Evolutionary conservation across 2,797 vertebrate genomes (phyloP).

Genomic region (Bradypus variegatus): DNA sequence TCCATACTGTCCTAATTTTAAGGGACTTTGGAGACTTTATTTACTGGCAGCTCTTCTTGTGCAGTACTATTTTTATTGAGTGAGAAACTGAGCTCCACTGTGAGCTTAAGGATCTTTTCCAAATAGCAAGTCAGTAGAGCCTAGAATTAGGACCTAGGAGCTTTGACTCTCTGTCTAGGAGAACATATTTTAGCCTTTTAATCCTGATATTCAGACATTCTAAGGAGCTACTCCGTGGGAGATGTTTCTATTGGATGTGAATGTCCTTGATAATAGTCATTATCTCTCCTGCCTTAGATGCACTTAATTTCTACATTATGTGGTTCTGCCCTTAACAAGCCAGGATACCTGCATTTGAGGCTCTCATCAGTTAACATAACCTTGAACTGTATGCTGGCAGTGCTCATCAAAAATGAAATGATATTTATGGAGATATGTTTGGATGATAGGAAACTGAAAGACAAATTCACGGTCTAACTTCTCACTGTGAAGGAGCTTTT

Average conservation of each 20-base stretch:
- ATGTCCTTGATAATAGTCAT: not conserved
- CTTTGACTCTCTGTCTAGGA: not conserved
- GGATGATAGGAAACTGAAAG: not conserved
- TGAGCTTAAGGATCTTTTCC: slow-evolving; percentile 19
- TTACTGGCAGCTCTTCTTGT: slow-evolving; percentile 30
- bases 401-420: not conserved
- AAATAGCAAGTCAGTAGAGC: not conserved
- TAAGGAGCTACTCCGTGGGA: not conserved
- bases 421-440: not conserved
- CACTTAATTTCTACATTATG: not conserved
- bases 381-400: not conserved
- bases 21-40: slow-evolving; percentile 17
- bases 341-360: not conserved
- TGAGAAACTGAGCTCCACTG: not conserved
- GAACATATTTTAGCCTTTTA: not conserved
- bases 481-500: not conserved
- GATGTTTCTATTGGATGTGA: not conserved
- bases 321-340: not conserved
- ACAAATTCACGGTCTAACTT: not conserved
- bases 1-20: slow-evolving; percentile 34
- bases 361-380: not conserved
- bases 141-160: not conserved
- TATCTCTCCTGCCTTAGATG: not conserved
- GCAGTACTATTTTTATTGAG: slow-evolving; percentile 35
- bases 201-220: not conserved